phyloP scores from a whole-genome alignment of 92 coral and sea anemone species.

The Zoanthus solanderi region DNA sequence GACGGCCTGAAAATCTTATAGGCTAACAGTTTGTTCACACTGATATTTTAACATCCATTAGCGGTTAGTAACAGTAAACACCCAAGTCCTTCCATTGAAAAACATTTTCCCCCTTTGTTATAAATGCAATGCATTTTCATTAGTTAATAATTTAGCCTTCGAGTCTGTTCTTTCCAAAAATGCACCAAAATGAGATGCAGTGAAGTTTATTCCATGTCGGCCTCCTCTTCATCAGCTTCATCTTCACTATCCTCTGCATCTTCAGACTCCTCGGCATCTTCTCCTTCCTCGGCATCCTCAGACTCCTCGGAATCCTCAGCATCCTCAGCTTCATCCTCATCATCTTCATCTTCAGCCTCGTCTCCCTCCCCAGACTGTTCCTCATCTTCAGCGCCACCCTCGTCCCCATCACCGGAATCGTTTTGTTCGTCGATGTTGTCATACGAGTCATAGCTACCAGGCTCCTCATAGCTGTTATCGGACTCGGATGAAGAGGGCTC shows the following conservation, averaged over 20 bases:
- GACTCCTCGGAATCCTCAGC: slow-evolving; percentile 20
- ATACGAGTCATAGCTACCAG: slow-evolving; percentile 18
- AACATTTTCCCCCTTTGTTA: background rate
- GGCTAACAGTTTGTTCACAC: no score
- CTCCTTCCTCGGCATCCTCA: slow-evolving; percentile 7
- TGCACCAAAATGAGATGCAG: background rate
- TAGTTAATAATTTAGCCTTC: slow-evolving; percentile 14
- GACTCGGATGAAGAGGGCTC: slow-evolving; percentile 38
- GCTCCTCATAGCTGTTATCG: slow-evolving; percentile 32
- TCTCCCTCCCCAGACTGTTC: slow-evolving; percentile 12
- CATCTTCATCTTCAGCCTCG: slow-evolving; percentile 25
- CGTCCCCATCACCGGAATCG: slow-evolving; percentile 30
- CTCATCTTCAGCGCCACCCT: slow-evolving; percentile 19
- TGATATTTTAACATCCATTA: background rate
- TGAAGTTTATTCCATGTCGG: slow-evolving; percentile 35
- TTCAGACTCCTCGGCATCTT: slow-evolving; percentile 23
- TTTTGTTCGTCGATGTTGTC: slow-evolving; percentile 46
- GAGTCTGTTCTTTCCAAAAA: background rate
- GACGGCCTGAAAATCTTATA: no score
- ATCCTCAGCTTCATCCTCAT: slow-evolving; percentile 25
- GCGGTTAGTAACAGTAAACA: slow-evolving; percentile 25
- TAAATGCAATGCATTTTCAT: background rate
- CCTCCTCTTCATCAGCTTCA: slow-evolving; percentile 43
- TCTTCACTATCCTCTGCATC: slow-evolving; percentile 17
- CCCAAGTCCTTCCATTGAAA: slow-evolving; percentile 10